Base-by-base conservation (phyloP, 2,797 vertebrate genomes). In the Parauchenoglanis punctatus region DNA sequence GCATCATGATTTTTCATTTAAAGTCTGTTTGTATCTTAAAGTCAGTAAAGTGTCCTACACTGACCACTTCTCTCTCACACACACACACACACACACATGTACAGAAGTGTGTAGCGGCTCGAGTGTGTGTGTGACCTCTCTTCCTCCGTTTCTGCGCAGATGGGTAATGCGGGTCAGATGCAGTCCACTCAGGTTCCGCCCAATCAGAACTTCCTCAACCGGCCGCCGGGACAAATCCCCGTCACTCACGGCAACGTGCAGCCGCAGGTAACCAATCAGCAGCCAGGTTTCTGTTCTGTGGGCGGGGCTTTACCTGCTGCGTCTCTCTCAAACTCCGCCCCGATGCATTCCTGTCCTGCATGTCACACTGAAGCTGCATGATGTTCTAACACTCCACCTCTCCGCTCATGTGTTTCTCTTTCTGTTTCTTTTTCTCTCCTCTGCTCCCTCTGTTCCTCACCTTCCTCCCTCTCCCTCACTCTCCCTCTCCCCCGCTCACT, bases 171-270 rank as follows among this genome's bases (percentile, higher is more conserved):
- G 0, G 95, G 93, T 52, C 92, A 94, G 0, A 94, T 95, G 95
- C 96, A 93, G 58, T 88, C 95, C 0, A 92, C 94, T 13, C 95
- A 96, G 88, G 95, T 96, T 7, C 95, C 94, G 2, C 90, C 93
- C 7, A 94, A 94, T 87, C 96, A 94, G 90, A 95, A 94, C 91
- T 97, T 97, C 92, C 94, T 96, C 86, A 95, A 95, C 93, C 94
- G 96, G 81, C 88, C 96, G 2, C 91, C 96, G 0, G 96, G 96
- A 4, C 92, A 96, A 80, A 94, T 97, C 70, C 94, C 96, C 0
- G 95, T 96, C 67, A 94, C 96, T 82, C 96, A 96, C 81, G 94
- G 95, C 92, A 96, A 94, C 81, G 95, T 96, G 61, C 95, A 94
- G 90, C 95, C 94, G 88, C 96, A 97, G 95, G 96, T 96, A 93